Evolutionary conservation across 2,113 vertebrate genomes (phyloP), one percentile per base, ranked within the genome.

Genomic region (Bos javanicus): DNA sequence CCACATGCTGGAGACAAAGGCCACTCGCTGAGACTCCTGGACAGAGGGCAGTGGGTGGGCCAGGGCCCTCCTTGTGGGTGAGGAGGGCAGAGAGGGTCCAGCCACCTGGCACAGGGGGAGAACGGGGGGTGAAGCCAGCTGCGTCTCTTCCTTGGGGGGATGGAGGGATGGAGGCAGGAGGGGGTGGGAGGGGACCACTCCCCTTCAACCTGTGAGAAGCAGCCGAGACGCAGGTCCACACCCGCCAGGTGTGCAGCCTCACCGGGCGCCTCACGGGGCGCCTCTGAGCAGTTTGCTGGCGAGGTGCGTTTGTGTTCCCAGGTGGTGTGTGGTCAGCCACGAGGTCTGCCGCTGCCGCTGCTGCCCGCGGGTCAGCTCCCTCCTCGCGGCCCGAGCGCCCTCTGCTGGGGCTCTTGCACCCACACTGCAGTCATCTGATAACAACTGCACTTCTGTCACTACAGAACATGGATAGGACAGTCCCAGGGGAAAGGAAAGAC

Each of bases 251-350:
- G n/a, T 39, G 54, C 52, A 57, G 82, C 25, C n/a, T 39, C 7
- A 9, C 52, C 0, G 1, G 52, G 54, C 1, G 14, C 25, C 19
- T 16, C 52, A 9, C 5, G 82, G 80, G 5, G 54, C 13, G 25
- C 5, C n/a, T 16, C 13, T 26, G n/a, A 26, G n/a, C 80, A 15
- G n/a, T 7, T 52, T 10, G 82, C 82, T 84, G 52, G 50, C n/a
- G 0, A 16, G 82, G 52, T 36, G 21, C 2, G 5, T 82, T 54
- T 83, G 81, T 54, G 81, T 83, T 56, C 28, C 78, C 33, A 36
- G 7, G 33, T n/a, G 80, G 11, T 9, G 21, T 54, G 50, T 83
- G 81, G 81, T 83, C 30, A 83, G 81, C 81, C 52, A n/a, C 13
- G 4, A 56, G 81, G 81, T 83, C 23, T 56, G 33, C n/a, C 14